Base-by-base conservation (phyloP, 2,888 invertebrate genomes). In the Nomada goodeniana region DNA sequence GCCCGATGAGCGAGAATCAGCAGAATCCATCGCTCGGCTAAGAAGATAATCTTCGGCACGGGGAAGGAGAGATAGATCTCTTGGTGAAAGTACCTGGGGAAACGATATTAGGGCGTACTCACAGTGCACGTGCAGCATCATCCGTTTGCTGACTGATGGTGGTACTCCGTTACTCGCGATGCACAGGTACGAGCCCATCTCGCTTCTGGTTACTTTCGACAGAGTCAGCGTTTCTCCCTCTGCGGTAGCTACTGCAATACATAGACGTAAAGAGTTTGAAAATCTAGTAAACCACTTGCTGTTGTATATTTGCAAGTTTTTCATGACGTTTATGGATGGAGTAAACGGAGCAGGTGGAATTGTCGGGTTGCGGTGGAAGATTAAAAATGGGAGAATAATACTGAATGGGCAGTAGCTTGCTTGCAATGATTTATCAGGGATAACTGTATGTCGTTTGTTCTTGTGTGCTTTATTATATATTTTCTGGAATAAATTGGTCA, bases 111-210 rank as follows among this genome's bases (percentile, higher is more conserved):
- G 65, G 69, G 72, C 50, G 70, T 80, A 86, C 98, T 97, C 94
- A 98, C 98, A 98, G 94, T 98, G 97, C 88, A 98, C 97, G 94
- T 97, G 97, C 82, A 98, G 96, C 97, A 97, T 97, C 96, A 98
- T 97, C 93, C 98, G 95, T 94, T 98, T 98, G 95, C 97, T 98
- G 93, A 98, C 98, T 60, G 97, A 96, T 52, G 98, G 98, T 50
- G 98, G 98, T 29, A 98, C 97, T 60, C 97, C 97, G 92, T 98
- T 98, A 88, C 97, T 97, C 76, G 98, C 98, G 94, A 98, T 97
- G 94, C 98, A 98, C 91, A 98, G 95, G 94, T 98, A 98, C 76
- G 97, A 97, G 71, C 97, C 97, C 97, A 98, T 97, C 95, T 98
- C 98, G 68, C 97, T 97, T 87, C 98, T 95, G 84, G 98, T 98